phyloP scores from a whole-genome alignment of 2,888 invertebrate genomes.

The Linyphia triangularis region DNA sequence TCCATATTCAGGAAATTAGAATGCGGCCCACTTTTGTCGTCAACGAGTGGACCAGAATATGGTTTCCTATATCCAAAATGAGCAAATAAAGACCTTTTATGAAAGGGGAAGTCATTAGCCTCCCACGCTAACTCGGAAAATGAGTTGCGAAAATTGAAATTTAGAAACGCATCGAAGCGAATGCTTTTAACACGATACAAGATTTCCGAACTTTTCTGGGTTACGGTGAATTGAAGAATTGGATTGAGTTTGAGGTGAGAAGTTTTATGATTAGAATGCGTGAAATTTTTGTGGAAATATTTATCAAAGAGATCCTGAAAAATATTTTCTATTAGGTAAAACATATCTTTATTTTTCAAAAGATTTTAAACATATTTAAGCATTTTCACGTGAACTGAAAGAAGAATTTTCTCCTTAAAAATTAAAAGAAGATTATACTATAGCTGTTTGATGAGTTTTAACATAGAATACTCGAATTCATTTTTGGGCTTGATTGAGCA shows the following conservation, averaged over 20 bases:
- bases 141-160: neutral
- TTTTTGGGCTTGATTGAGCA: too few relatives aligned
- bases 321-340: too few relatives aligned
- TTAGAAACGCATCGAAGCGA: neutral
- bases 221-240: neutral
- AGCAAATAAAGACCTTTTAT: neutral
- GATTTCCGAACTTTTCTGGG: neutral
- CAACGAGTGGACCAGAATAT: neutral
- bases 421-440: too few relatives aligned
- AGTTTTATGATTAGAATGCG: too few relatives aligned
- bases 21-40: neutral
- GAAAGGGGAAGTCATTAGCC: neutral
- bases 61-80: neutral
- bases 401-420: too few relatives aligned
- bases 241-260: neutral
- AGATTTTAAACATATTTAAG: too few relatives aligned
- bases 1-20: slow-evolving; percentile 14
- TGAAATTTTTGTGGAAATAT: too few relatives aligned
- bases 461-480: too few relatives aligned
- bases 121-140: neutral
- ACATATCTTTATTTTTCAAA: too few relatives aligned
- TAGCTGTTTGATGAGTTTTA: too few relatives aligned
- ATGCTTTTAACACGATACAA: neutral
- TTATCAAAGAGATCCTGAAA: too few relatives aligned
- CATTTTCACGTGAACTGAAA: too few relatives aligned